Evolutionary conservation across 2,113 vertebrate genomes (phyloP).

Genomic region (Upupa epops): DNA sequence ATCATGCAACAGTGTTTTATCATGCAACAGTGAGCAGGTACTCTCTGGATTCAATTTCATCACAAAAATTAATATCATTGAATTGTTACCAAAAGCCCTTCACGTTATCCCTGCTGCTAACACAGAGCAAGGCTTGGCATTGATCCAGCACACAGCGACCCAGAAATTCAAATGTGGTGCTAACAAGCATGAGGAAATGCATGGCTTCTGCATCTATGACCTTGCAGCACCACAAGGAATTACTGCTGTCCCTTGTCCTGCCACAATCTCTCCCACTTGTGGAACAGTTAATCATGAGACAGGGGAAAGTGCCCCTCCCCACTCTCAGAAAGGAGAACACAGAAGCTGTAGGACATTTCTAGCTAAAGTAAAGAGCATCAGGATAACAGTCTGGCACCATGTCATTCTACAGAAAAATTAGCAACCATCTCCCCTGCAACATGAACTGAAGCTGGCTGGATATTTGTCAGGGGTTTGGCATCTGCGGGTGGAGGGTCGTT

Average conservation of each 20-base stretch:
- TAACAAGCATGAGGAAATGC: background rate
- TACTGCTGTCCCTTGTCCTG: background rate
- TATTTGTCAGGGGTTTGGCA: conserved; percentile 44
- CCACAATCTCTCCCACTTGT: background rate
- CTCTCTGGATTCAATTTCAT: background rate
- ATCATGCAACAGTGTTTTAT: background rate
- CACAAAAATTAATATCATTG: background rate
- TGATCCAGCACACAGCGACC: background rate
- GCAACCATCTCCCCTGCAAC: background rate
- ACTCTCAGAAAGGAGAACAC: background rate
- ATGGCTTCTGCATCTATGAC: background rate
- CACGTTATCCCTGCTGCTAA: background rate
- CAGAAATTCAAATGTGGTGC: background rate
- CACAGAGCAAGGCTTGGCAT: rapidly evolving
- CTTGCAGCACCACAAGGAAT: background rate
- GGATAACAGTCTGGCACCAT: background rate
- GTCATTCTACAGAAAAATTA: conserved; percentile 39
- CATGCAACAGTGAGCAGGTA: background rate
- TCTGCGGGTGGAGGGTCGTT: background rate
- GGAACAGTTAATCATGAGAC: background rate
- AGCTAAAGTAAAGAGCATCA: background rate
- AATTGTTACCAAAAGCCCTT: background rate
- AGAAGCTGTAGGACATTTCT: background rate
- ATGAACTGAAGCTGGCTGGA: background rate
- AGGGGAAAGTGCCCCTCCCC: background rate